A percentile compares a stretch with the other conserved stretches of the same genome.
Evolutionary conservation across 2,113 vertebrate genomes (phyloP).

Genomic region (Phyllostomus discolor): DNA sequence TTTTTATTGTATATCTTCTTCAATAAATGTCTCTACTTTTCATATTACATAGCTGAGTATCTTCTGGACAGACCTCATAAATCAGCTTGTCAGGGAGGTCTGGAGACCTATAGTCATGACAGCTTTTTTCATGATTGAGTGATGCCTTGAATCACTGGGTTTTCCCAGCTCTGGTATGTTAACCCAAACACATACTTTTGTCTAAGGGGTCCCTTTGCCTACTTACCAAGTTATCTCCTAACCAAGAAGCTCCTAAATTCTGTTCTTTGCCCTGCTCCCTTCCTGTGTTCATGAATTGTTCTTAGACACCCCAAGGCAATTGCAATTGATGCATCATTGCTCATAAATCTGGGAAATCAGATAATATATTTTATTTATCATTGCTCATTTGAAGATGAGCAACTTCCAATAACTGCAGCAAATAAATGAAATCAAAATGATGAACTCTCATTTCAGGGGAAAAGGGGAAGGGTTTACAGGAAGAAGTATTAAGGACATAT

Average conservation of each 20-base stretch:
- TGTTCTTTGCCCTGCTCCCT: background rate
- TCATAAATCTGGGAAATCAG: background rate
- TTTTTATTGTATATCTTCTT: no score
- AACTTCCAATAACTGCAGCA: slow-evolving; percentile 9
- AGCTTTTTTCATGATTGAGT: background rate
- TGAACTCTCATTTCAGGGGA: background rate
- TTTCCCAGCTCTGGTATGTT: background rate
- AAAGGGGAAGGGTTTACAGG: no score
- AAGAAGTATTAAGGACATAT: no score
- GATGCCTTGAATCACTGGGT: background rate
- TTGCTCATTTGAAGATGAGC: background rate
- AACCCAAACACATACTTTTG: background rate
- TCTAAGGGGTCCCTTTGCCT: background rate
- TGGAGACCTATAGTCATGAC: background rate
- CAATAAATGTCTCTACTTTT: no score
- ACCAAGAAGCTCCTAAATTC: background rate
- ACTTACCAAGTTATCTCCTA: background rate
- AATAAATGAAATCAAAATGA: slow-evolving; percentile 34
- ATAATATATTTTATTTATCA: slow-evolving; percentile 11
- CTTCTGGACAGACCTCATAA: no score
- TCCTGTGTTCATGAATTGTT: background rate
- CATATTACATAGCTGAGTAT: no score
- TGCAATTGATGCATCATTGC: background rate
- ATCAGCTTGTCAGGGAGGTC: background rate
- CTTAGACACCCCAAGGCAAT: background rate